Evolutionary conservation across 2,113 vertebrate species (phyloP).

Genomic region (Tetrax tetrax): DNA sequence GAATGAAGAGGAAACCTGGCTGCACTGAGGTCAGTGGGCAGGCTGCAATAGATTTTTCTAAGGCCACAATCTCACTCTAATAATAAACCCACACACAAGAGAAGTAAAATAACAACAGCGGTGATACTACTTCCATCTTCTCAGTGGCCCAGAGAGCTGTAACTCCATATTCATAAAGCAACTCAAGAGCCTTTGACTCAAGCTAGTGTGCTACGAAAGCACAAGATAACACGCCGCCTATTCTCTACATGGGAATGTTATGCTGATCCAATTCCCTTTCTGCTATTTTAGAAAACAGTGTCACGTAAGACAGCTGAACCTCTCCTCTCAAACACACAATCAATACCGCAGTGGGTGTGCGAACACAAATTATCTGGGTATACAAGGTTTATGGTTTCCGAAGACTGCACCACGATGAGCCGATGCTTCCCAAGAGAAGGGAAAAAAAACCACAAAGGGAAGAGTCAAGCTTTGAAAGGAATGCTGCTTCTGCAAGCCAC

Average conservation of each 20-base stretch:
- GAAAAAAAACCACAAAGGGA: background rate
- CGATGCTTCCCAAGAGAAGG: background rate
- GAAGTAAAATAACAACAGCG: background rate
- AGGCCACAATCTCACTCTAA: constrained; percentile 5
- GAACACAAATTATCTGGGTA: constrained; percentile 29
- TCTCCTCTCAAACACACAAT: constrained; percentile 27
- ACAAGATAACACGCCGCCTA: constrained; percentile 24
- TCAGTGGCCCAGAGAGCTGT: background rate
- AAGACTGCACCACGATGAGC: background rate
- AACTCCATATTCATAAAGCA: constrained; percentile 27
- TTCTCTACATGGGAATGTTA: constrained; percentile 49
- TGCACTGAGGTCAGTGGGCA: background rate
- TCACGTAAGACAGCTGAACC: constrained; percentile 15
- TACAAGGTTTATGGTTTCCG: constrained; percentile 56
- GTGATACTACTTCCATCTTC: background rate
- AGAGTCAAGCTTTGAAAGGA: constrained; percentile 9
- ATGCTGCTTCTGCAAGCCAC: constrained; percentile 27
- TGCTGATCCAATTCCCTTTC: constrained; percentile 28
- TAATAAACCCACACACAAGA: background rate
- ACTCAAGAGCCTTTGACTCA: constrained; percentile 29
- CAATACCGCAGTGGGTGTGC: background rate
- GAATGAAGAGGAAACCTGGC: background rate
- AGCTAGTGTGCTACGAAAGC: constrained; percentile 9
- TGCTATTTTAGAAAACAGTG: constrained; percentile 36
- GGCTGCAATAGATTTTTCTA: background rate